phyloP scores from a whole-genome alignment of 1,140 invertebrate genomes.

The Leptopilina clavipes region DNA sequence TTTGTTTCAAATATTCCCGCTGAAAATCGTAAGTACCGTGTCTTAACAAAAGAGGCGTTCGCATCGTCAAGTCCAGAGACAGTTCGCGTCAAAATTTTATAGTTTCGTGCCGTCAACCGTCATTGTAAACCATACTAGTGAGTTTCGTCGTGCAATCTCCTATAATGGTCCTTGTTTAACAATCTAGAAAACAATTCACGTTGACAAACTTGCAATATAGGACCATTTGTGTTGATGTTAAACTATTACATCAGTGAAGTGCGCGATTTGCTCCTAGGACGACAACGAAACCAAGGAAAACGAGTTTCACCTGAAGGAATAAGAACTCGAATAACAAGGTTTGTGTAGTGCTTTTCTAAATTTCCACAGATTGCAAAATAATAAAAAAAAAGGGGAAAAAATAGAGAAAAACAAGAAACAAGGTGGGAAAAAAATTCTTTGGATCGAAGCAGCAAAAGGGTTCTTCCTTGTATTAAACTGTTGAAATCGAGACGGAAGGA shows the following conservation, averaged over 20 bases:
- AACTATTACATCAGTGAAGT: background rate
- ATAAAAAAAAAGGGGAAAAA: conserved; percentile 10
- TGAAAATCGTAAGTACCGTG: too few species aligned
- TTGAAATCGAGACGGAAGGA: conserved; percentile 18
- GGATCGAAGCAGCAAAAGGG: conserved; percentile 46
- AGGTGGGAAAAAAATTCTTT: conserved; percentile 43
- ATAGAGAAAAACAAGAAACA: conserved; percentile 45
- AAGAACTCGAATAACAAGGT: conserved; percentile 3
- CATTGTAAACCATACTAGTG: background rate
- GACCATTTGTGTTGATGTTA: background rate
- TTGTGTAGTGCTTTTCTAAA: background rate
- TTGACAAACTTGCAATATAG: background rate
- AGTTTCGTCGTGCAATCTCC: background rate
- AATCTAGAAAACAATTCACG: conserved; percentile 1
- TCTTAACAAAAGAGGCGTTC: too few species aligned
- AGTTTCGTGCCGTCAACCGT: conserved; percentile 4
- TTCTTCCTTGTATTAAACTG: conserved; percentile 37
- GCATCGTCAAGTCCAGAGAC: background rate
- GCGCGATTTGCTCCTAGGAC: background rate
- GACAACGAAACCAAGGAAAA: background rate
- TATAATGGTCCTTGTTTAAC: background rate
- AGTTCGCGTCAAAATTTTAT: conserved; percentile 1
- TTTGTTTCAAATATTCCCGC: too few species aligned
- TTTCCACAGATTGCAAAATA: conserved; percentile 27
- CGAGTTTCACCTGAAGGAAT: conserved; percentile 15